Percentiles rank a stretch among this genome's conserved stretches.
Conservation (phyloP, 1,140 invertebrate genomes). For the Drosophila santomea region DNA sequence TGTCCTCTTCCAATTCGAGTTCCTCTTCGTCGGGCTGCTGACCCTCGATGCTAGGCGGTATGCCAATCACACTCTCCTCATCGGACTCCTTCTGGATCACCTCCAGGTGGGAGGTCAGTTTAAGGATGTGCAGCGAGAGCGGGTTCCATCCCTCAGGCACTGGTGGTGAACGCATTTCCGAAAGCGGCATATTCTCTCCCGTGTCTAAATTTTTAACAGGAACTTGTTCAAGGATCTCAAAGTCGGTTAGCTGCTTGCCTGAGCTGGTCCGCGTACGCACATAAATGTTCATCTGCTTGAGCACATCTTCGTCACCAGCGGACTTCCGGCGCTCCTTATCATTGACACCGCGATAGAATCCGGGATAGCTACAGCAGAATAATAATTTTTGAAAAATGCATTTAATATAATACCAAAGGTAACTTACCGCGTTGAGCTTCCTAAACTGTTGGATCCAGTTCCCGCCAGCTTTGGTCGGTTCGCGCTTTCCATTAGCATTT, state of each 20-base stretch:
- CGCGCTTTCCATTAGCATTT: conserved; percentile 84
- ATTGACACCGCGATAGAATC: conserved; percentile 68
- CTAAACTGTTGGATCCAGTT: conserved; percentile 83
- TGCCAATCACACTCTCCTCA: conserved; percentile 93
- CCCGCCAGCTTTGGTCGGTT: conserved; percentile 76
- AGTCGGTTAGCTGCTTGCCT: conserved; percentile 92
- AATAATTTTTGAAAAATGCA: background rate
- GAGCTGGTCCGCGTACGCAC: conserved; percentile 93
- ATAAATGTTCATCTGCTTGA: conserved; percentile 90
- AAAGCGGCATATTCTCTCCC: conserved; percentile 86
- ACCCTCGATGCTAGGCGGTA: conserved; percentile 87
- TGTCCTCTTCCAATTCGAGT: conserved; percentile 83
- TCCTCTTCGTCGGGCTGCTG: conserved; percentile 87
- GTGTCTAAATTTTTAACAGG: conserved; percentile 97
- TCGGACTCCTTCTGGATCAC: conserved; percentile 88
- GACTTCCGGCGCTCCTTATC: conserved; percentile 89
- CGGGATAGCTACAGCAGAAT: conserved; percentile 62
- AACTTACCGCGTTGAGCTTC: conserved; percentile 77
- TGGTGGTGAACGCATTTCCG: conserved; percentile 82
- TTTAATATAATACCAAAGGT: background rate
- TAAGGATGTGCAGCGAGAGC: conserved; percentile 97
- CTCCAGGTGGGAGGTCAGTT: conserved; percentile 86
- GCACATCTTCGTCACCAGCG: conserved; percentile 90
- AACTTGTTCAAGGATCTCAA: conserved; percentile 96
- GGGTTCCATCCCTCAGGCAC: conserved; percentile 87